These are phyloP conservation scores for Xenopus laevis DNA, from an alignment of 2,113 vertebrate genomes.

Conservation along the genomic window DNA sequence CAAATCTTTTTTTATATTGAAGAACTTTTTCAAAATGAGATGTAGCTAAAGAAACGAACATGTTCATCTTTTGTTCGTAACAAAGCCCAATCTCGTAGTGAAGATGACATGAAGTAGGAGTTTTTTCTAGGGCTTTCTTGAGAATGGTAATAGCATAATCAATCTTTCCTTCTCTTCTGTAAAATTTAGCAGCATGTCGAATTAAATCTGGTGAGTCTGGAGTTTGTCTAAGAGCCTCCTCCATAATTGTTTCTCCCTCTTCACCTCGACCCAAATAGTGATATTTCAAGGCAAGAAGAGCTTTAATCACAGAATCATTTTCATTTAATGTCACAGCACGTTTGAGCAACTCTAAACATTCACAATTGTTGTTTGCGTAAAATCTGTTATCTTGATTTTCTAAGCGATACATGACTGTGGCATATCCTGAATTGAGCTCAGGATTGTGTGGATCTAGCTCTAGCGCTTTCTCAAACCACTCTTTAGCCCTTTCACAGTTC, in stretches of 20 bases:
- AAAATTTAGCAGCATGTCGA: conserved; percentile 67
- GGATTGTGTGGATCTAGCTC: too few relatives aligned
- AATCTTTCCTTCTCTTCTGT: conserved; percentile 56
- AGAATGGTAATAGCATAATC: conserved; percentile 58
- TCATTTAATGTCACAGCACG: conserved; percentile 64
- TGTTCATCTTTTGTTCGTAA: conserved; percentile 36
- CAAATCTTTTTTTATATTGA: conserved; percentile 44
- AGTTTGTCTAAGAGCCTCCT: too few relatives aligned
- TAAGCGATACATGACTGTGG: too few relatives aligned
- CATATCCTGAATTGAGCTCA: too few relatives aligned
- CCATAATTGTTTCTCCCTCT: conserved; percentile 57
- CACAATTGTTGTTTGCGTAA: background rate
- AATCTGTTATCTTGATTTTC: background rate
- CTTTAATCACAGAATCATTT: conserved; percentile 51
- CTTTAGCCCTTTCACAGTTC: too few relatives aligned
- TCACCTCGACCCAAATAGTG: conserved; percentile 35
- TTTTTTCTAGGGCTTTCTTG: conserved; percentile 53
- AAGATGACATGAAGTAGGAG: conserved; percentile 57
- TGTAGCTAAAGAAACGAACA: conserved; percentile 21
- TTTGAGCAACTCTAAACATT: conserved; percentile 54
- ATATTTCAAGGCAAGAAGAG: conserved; percentile 66
- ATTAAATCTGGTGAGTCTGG: too few relatives aligned
- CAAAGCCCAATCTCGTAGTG: conserved; percentile 70
- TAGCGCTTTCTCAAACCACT: too few relatives aligned
- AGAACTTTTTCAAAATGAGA: conserved; percentile 48